A percentile compares a stretch with the other conserved stretches of the same genome.
Evolutionary conservation across 2,797 vertebrate genomes (phyloP).

Genomic region (Sphaeramia orbicularis): DNA sequence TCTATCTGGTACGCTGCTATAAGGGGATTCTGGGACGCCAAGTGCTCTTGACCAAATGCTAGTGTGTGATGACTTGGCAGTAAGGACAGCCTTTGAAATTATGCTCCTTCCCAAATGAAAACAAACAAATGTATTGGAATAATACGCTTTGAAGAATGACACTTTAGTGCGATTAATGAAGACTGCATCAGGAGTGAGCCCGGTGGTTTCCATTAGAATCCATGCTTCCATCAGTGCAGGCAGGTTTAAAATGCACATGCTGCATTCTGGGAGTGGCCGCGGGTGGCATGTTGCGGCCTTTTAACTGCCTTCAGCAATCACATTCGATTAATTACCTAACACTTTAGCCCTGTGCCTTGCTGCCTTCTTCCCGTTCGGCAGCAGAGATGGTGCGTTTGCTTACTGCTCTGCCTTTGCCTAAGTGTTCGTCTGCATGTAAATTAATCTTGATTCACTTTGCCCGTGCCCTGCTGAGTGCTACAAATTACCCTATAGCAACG

Average conservation of each 20-base stretch:
- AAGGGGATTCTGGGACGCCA: no score
- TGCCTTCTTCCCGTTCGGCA: slow-evolving; percentile 91
- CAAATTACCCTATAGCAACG: slow-evolving; percentile 99
- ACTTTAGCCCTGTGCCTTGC: slow-evolving; percentile 72
- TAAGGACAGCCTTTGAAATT: slow-evolving; percentile 5
- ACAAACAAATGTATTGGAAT: slow-evolving; percentile 63
- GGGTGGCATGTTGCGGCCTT: slow-evolving; percentile 86
- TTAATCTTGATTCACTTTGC: slow-evolving; percentile 99
- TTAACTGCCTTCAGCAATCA: slow-evolving; percentile 94
- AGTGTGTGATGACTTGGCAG: no score
- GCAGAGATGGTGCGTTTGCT: slow-evolving; percentile 97
- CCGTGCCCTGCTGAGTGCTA: slow-evolving; percentile 99
- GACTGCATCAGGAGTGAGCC: slow-evolving; percentile 59
- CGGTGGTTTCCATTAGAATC: slow-evolving; percentile 55
- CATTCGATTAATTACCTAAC: slow-evolving; percentile 96
- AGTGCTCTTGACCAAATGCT: no score
- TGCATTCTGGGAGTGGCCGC: slow-evolving; percentile 87
- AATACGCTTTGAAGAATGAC: slow-evolving; percentile 54
- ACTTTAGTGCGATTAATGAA: slow-evolving; percentile 63
- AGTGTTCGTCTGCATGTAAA: slow-evolving; percentile 99
- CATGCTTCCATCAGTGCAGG: slow-evolving; percentile 52
- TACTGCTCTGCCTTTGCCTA: slow-evolving; percentile 95
- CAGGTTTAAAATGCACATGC: slow-evolving; percentile 51
- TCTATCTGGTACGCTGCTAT: no score
- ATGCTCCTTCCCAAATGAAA: slow-evolving; percentile 46